A percentile compares a stretch with the other conserved stretches of the same genome.
Conservation (phyloP, 2,888 invertebrate species). For the Uropetala carovei region DNA sequence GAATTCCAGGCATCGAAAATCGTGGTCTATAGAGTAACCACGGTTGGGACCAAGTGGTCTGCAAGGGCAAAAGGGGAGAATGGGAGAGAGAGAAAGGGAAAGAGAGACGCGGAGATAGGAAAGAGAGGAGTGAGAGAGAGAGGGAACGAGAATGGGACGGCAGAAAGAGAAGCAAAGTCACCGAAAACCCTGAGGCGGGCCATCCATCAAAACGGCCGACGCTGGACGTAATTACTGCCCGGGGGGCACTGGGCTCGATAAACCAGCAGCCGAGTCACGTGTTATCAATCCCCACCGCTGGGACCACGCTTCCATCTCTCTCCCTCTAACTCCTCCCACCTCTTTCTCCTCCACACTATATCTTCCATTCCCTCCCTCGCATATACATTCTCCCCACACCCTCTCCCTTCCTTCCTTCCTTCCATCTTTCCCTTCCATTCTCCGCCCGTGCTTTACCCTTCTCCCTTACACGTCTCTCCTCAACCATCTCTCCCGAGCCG, state of each 20-base stretch:
- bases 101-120: neutral
- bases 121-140: neutral
- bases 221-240: slow-evolving; percentile 62
- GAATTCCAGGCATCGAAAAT: slow-evolving; percentile 27
- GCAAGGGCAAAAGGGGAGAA: slow-evolving; percentile 17
- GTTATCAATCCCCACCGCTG: slow-evolving; percentile 58
- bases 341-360: neutral
- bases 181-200: slow-evolving; percentile 45
- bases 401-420: neutral
- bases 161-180: slow-evolving; percentile 41
- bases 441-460: neutral
- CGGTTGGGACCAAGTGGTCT: slow-evolving; percentile 36
- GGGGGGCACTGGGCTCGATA: slow-evolving; percentile 42
- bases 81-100: neutral
- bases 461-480: neutral
- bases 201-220: slow-evolving; percentile 63
- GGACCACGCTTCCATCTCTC: neutral
- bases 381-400: neutral
- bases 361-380: neutral
- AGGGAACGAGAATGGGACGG: slow-evolving; percentile 11
- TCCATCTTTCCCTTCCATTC: neutral
- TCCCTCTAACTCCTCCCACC: neutral
- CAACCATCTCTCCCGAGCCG: neutral
- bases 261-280: slow-evolving; percentile 57
- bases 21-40: slow-evolving; percentile 19